Evolutionary conservation across 2,888 invertebrate species (phyloP), one percentile per base, ranked within the genome.

Genomic region (Leucophenga montana): DNA sequence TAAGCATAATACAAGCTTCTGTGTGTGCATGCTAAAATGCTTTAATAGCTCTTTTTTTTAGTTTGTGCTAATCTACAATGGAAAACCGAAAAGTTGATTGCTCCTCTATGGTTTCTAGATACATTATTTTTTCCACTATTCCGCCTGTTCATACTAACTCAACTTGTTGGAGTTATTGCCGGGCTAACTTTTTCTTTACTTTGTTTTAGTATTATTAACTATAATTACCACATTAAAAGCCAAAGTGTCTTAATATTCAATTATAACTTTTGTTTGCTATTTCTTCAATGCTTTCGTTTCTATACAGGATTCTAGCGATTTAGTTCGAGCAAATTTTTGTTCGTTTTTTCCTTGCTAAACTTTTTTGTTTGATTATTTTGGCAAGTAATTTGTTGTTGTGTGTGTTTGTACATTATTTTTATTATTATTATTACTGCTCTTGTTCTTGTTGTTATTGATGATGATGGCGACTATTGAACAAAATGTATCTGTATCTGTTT

Each of bases 171-270:
- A 20, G 18, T 66, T 77, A 67, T 48, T 67, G 69, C 50, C 56
- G 64, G 70, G 67, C 71, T 71, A 77, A 72, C 73, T 75, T 77
- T 80, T 84, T 78, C 73, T 72, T 78, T 77, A 69, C 75, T 77
- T 46, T 46, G 46, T 46, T 62, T 75, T 72, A 78, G 65, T 73
- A 83, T 84, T 84, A 82, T 82, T 82, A 84, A 82, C 84, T 75
- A 79, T 81, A 82, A 82, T 82, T 84, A 84, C 83, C 84, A 75
- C 84, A 82, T 84, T 83, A 84, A 82, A 83, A 77, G 84, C 66
- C 78, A 83, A 83, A 85, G 80, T 83, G 82, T 80, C 82, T 84
- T 85, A 85, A 85, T 85, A 82, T 82, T 85, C 84, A 82, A 82
- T 82, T 82, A 82, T 75, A 85, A 85, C 80, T 82, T 82, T 80